Conservation (phyloP, 2,888 invertebrate species). For the Zhuqinia jingwanae region DNA sequence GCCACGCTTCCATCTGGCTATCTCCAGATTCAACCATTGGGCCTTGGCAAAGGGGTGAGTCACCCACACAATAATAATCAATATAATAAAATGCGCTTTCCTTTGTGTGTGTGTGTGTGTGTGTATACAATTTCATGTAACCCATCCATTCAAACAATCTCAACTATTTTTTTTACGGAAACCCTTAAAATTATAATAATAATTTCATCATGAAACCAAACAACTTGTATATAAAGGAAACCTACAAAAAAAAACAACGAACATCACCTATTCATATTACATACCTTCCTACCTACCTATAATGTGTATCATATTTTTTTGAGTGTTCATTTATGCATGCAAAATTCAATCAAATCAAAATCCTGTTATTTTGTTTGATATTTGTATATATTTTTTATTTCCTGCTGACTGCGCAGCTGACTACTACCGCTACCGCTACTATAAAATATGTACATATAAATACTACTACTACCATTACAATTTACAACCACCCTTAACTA, state of each 20-base stretch:
- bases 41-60: conserved; percentile 94
- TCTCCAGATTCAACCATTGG: conserved; percentile 92
- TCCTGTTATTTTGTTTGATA: conserved; percentile 31
- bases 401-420: conserved; percentile 8
- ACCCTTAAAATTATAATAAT: background rate
- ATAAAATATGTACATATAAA: no score
- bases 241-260: background rate
- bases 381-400: conserved; percentile 9
- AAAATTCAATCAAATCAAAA: conserved; percentile 1
- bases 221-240: background rate
- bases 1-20: conserved; percentile 94
- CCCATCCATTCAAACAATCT: conserved; percentile 30
- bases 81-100: background rate
- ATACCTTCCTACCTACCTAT: no score
- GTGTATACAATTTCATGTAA: background rate
- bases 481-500: background rate
- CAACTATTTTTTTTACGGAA: background rate
- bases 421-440: background rate
- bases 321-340: conserved; percentile 23
- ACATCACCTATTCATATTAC: background rate
- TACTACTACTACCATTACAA: conserved; percentile 31
- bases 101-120: no score
- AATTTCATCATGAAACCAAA: background rate
- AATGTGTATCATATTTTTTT: no score
- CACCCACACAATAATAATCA: background rate